Conservation (phyloP, 2,888 invertebrate genomes). For the Metellina segmentata region DNA sequence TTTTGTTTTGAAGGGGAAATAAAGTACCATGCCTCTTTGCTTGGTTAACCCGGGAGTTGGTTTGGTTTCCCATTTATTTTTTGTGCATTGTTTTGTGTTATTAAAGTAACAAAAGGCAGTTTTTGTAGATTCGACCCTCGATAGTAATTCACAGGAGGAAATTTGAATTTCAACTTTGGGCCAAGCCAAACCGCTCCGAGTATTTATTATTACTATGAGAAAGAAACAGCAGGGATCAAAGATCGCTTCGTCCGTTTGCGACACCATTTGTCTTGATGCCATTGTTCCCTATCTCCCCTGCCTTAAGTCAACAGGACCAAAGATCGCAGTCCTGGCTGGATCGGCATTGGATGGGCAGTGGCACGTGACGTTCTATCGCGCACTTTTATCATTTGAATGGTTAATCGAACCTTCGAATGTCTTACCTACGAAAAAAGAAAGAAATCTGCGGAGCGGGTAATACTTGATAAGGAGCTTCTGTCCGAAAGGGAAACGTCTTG, state of each 20-base stretch:
- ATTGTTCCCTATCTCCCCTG: constrained; percentile 65
- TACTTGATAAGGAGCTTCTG: constrained; percentile 31
- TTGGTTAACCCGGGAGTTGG: no score
- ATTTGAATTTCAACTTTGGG: no score
- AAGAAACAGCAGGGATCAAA: constrained; percentile 50
- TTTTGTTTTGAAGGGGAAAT: no score
- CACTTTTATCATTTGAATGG: constrained; percentile 61
- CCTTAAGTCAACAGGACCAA: constrained; percentile 63
- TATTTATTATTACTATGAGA: constrained; percentile 1
- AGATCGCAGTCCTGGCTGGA: constrained; percentile 3
- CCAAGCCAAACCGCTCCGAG: background rate
- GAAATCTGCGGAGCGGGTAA: constrained; percentile 41
- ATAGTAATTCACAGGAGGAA: no score
- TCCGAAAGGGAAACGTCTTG: no score
- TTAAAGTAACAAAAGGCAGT: no score
- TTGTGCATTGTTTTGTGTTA: no score
- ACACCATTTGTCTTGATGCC: constrained; percentile 5
- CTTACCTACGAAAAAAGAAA: constrained; percentile 5
- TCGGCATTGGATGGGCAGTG: no score
- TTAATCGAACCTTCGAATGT: constrained; percentile 49
- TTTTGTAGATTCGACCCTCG: no score
- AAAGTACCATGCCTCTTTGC: no score
- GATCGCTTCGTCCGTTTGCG: background rate
- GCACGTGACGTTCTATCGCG: constrained; percentile 25
- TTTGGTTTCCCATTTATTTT: no score